phyloP scores from a whole-genome alignment of 2,113 vertebrate genomes.

The Gadus macrocephalus region DNA sequence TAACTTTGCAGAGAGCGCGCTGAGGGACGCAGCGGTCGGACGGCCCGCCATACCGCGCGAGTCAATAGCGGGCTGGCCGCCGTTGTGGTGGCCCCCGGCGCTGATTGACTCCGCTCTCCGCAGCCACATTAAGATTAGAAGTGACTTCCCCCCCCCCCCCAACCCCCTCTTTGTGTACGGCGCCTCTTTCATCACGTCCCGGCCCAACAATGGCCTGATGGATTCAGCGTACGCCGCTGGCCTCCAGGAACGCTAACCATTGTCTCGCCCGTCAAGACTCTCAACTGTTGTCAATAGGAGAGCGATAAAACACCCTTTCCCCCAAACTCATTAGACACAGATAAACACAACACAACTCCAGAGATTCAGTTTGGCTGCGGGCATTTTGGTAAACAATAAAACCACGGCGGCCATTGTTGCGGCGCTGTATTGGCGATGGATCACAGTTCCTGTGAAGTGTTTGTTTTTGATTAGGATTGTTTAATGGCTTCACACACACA shows the following conservation, averaged over 20 bases:
- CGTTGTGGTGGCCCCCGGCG: too few species aligned
- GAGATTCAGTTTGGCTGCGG: too few species aligned
- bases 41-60: too few species aligned
- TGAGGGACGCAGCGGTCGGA: too few species aligned
- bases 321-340: constrained; percentile 1
- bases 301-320: too few species aligned
- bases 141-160: too few species aligned
- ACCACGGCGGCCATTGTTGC: constrained; percentile 22
- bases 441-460: constrained; percentile 62
- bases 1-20: too few species aligned
- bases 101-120: too few species aligned
- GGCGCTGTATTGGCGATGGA: constrained; percentile 33
- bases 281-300: constrained; percentile 33
- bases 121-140: too few species aligned
- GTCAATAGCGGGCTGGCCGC: too few species aligned
- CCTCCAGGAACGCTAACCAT: constrained; percentile 39
- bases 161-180: too few species aligned
- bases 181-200: too few species aligned
- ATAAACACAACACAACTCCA: constrained; percentile 8
- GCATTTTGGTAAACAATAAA: constrained; percentile 1
- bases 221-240: constrained; percentile 1
- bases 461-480: constrained; percentile 75
- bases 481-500: constrained; percentile 69
- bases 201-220: neutral
- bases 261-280: constrained; percentile 42